These are phyloP conservation scores for Eumerus sabulonum DNA, from an alignment of 2,888 invertebrate genomes.

Conservation along the genomic window DNA sequence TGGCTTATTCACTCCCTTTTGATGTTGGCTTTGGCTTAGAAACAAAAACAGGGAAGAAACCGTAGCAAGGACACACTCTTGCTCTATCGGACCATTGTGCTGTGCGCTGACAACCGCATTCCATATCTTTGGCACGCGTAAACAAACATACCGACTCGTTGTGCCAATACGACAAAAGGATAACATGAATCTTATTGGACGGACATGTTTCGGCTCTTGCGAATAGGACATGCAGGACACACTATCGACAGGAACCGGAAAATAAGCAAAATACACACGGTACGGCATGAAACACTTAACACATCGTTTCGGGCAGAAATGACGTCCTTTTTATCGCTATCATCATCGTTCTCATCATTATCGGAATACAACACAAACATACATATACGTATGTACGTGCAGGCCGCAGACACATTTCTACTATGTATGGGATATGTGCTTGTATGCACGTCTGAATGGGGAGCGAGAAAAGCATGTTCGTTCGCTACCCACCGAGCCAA, in stretches of 20 bases:
- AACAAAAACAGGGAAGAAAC: too few species aligned
- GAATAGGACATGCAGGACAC: conserved; percentile 8
- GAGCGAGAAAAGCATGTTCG: conserved; percentile 24
- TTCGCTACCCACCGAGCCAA: conserved; percentile 34
- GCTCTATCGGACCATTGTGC: conserved; percentile 35
- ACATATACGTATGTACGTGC: too few species aligned
- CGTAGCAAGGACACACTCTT: conserved; percentile 49
- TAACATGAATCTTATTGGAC: conserved; percentile 48
- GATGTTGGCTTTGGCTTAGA: too few species aligned
- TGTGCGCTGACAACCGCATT: too few species aligned
- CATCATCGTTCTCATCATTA: conserved; percentile 39
- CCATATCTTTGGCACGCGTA: too few species aligned
- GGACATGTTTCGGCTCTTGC: conserved; percentile 46
- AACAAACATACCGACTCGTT: neutral
- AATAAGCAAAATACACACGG: conserved; percentile 29
- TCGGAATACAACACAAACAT: conserved; percentile 3
- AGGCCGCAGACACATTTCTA: too few species aligned
- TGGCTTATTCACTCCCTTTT: conserved; percentile 7
- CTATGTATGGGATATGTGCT: neutral
- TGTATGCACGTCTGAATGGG: conserved; percentile 18
- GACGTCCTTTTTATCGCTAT: conserved; percentile 57
- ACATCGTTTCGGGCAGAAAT: conserved; percentile 54
- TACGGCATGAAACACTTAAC: conserved; percentile 55
- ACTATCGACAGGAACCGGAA: too few species aligned
- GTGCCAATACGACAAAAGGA: conserved; percentile 32